A percentile compares a stretch with the other conserved stretches of the same genome.
Evolutionary conservation across 2,797 vertebrate genomes (phyloP).

Genomic region (Anomalospiza imberbis): DNA sequence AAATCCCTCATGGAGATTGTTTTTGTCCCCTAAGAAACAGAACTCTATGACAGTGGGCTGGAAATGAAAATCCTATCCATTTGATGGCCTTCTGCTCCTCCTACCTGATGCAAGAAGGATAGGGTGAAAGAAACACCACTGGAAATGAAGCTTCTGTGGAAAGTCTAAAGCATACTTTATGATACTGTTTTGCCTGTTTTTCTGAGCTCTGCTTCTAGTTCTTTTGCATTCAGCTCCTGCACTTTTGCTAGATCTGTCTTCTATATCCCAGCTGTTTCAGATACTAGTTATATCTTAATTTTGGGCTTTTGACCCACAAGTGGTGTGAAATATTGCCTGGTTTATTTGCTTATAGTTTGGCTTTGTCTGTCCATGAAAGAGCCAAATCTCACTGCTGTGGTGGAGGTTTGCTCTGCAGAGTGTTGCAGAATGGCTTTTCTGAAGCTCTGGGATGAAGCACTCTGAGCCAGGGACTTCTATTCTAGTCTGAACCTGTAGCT

Average conservation of each 20-base stretch:
- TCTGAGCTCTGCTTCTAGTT: not conserved
- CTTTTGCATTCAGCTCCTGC: not conserved
- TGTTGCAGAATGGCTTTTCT: not conserved
- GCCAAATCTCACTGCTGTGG: not conserved
- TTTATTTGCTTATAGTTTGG: not conserved
- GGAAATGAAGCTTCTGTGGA: not conserved
- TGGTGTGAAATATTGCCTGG: not conserved
- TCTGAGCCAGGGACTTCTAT: not conserved
- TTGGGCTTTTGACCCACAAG: fast-evolving
- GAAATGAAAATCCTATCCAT: not conserved
- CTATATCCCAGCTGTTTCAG: not conserved
- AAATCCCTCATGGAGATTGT: not conserved
- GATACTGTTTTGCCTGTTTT: not conserved
- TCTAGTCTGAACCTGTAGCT: not conserved
- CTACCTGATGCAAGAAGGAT: not conserved
- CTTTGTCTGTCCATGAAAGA: not conserved
- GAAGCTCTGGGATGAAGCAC: not conserved
- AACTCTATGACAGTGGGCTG: not conserved
- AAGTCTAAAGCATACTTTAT: not conserved
- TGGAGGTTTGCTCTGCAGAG: not conserved
- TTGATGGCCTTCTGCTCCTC: not conserved
- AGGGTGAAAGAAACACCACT: not conserved
- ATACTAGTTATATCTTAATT: not conserved
- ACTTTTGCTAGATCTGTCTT: not conserved
- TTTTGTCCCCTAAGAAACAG: not conserved